Percentiles rank a stretch among this genome's conserved stretches.
Conservation (phyloP, 2,113 vertebrate species). For the Pterocles burchelli region DNA sequence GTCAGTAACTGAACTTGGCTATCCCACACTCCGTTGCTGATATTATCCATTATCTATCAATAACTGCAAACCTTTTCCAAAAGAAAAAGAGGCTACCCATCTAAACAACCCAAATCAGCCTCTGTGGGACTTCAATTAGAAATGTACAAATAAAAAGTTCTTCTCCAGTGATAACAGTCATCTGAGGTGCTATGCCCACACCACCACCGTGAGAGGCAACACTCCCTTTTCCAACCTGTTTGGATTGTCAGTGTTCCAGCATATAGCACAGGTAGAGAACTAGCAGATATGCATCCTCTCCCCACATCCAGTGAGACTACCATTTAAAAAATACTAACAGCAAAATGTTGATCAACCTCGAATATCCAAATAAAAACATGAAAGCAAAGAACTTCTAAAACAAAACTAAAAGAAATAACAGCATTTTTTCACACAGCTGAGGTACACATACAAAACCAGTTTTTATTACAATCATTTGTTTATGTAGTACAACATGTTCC, state of each 20-base stretch:
- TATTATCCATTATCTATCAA: not conserved
- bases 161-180: not conserved
- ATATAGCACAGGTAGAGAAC: not conserved
- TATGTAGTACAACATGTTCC: rapidly evolving
- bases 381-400: not conserved
- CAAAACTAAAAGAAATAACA: not conserved
- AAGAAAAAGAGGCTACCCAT: not conserved
- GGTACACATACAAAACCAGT: not conserved
- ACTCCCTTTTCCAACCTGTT: not conserved
- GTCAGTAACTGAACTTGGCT: not conserved
- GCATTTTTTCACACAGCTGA: not conserved
- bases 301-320: rapidly evolving
- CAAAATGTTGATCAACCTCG: not conserved
- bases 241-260: not conserved
- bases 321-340: not conserved
- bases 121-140: not conserved
- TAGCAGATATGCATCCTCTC: not conserved
- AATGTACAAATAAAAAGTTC: not conserved
- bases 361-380: not conserved
- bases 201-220: not conserved
- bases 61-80: not conserved
- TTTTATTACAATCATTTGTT: not conserved
- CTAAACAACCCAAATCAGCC: not conserved
- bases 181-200: not conserved
- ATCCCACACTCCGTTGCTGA: not conserved